Evolutionary conservation across 2,888 invertebrate species (phyloP), one percentile per base, ranked within the genome.

Genomic region (Rhogogaster chlorosoma): DNA sequence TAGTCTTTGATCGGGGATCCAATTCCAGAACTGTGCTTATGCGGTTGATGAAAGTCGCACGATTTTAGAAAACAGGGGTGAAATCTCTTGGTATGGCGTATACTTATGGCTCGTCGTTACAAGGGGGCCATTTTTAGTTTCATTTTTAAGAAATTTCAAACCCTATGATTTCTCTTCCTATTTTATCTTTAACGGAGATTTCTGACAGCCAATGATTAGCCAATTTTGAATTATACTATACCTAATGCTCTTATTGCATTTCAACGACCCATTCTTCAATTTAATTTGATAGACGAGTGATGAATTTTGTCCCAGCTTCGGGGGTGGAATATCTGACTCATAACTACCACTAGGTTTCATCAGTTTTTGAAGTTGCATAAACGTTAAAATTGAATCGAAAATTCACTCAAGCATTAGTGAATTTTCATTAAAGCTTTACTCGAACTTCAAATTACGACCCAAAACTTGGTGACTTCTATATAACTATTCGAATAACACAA

Each of bases 1-100:
- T 12, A 29, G 42, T 38, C 71, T 73, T 73, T 73, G 71, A 73
- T 73, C 71, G 71, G 42, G 36, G 32, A 67, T 67, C 26, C 5
- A 26, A 67, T 67, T 67, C 15, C 32, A 29, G 67, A 18, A 67
- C 67, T 26, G 32, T 32, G 67, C 67, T 67, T 26, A n/a, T n/a
- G 67, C 67, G 67, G 67, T 32, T 18, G 18, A 5, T 32, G 29
- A 6, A 67, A 67, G 15, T 67, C 67, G 0, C 32, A 67, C 67
- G 67, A 67, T 67, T 67, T 32, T 12, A 67, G 6, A 67, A 32
- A 45, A 18, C 32, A 32, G 67, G 67, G 67, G 29, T 67, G 5
- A 6, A 32, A 32, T 67, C 1, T 67, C 32, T 67, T 32, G 32
- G 32, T 67, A 15, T 5, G 32, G 32, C 29, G 18, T 67, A 22